phyloP scores from a whole-genome alignment of 2,797 vertebrate genomes.

The Labroides dimidiatus region DNA sequence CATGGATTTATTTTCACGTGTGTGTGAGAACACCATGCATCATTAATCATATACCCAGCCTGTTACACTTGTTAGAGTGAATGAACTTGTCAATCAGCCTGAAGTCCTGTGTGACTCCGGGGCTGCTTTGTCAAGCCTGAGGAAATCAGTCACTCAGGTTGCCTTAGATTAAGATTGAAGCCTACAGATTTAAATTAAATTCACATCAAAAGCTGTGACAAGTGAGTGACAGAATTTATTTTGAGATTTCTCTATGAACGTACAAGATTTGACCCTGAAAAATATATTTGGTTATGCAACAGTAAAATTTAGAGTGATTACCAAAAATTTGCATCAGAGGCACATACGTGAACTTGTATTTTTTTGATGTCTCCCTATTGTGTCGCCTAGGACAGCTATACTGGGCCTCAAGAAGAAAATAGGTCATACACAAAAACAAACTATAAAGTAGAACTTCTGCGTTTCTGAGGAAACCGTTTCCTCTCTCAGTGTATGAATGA shows the following conservation, averaged over 20 bases:
- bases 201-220: not conserved
- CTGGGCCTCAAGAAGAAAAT: not conserved
- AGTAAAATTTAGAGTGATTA: too few species aligned
- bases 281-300: too few species aligned
- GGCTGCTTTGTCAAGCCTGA: not conserved
- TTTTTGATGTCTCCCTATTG: not conserved
- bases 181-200: not conserved
- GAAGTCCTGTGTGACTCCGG: not conserved
- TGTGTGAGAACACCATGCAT: too few species aligned
- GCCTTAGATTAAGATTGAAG: not conserved
- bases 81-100: not conserved
- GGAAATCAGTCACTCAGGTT: not conserved
- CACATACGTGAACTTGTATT: not conserved
- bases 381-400: not conserved
- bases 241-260: too few species aligned
- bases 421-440: not conserved
- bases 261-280: too few species aligned
- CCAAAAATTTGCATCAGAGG: too few species aligned
- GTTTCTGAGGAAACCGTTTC: not conserved
- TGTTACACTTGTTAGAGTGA: not conserved
- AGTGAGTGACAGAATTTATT: too few species aligned
- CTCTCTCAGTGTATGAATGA: not conserved
- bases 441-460: not conserved
- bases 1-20: constrained; percentile 17
- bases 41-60: too few species aligned